Base-by-base conservation (phyloP, 1,140 invertebrate genomes). In the Magallana ariakensis region DNA sequence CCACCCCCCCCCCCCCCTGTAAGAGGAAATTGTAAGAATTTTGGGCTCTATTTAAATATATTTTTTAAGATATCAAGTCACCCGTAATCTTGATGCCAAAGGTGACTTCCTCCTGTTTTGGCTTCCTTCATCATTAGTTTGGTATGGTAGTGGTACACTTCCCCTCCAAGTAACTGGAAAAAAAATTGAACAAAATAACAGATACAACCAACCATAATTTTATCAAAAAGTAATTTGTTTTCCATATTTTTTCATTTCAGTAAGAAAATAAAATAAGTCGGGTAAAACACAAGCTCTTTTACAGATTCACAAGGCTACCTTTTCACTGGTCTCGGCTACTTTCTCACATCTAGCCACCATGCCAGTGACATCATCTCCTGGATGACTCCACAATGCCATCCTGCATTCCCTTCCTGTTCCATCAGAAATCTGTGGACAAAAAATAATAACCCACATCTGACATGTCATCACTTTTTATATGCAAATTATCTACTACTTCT, bases 21-120 rank as follows among this genome's bases (percentile, higher is more conserved):
- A 46, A 46, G 33, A 46, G 33, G 33, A 46, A 46, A 46, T 46
- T 46, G 33, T 5, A 46, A 46, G 33, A 46, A 46, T 46, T n/a
- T 46, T 46, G 33, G 33, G 33, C 33, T 46, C 5, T 2, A 46
- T 46, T 46, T 46, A 4, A 46, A 46, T 4, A 46, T 46, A 46
- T 46, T 46, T 46, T 46, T 46, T 5, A 46, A 46, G 33, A 5
- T 46, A 46, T 46, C 33, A 46, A 46, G 33, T 10, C 87, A 93
- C 92, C 92, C 92, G 87, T 92, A 93, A 81, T 93, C 92, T 66
- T 93, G 92, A 88, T 93, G 92, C 92, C 92, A 93, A 22, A 92
- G 80, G 88, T 91, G 90, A 46, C 87, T 75, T 54, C 92, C 92
- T 46, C 92, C 92, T 56, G 90, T 89, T 10, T 58, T 80, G 7